Evolutionary conservation across 1,140 invertebrate genomes (phyloP).

Genomic region (Drosophila dunni): DNA sequence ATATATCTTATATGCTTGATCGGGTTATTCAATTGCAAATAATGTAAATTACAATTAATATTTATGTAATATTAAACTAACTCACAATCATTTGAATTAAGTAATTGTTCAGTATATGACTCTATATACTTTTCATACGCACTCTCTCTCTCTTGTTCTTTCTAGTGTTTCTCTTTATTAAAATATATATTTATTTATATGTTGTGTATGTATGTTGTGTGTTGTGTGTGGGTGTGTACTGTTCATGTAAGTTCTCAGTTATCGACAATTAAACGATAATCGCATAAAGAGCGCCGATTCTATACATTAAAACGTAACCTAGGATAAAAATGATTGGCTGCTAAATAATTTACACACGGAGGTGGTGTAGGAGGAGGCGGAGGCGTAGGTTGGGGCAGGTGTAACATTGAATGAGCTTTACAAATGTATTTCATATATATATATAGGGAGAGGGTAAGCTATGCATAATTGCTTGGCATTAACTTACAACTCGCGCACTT

Average conservation of each 20-base stretch:
- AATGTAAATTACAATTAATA: conserved; percentile 82
- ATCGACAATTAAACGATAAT: conserved; percentile 57
- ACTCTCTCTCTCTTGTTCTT: conserved; percentile 12
- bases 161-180: conserved; percentile 19
- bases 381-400: neutral
- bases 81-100: conserved; percentile 82
- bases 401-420: conserved; percentile 62
- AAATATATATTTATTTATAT: conserved; percentile 25
- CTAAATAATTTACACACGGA: conserved; percentile 62
- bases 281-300: conserved; percentile 52
- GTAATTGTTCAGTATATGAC: conserved; percentile 44
- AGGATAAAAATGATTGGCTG: conserved; percentile 61
- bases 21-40: conserved; percentile 76
- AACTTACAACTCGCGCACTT: conserved; percentile 62
- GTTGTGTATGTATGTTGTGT: conserved; percentile 8
- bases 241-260: conserved; percentile 43
- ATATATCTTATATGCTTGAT: conserved; percentile 75
- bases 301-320: conserved; percentile 59
- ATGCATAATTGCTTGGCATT: conserved; percentile 54
- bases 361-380: conserved; percentile 18
- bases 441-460: neutral
- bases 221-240: conserved; percentile 27
- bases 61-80: conserved; percentile 83
- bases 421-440: conserved; percentile 49
- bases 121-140: conserved; percentile 38